Evolutionary conservation across 2,797 vertebrate genomes (phyloP).

Genomic region (Sebastiscus tertius): DNA sequence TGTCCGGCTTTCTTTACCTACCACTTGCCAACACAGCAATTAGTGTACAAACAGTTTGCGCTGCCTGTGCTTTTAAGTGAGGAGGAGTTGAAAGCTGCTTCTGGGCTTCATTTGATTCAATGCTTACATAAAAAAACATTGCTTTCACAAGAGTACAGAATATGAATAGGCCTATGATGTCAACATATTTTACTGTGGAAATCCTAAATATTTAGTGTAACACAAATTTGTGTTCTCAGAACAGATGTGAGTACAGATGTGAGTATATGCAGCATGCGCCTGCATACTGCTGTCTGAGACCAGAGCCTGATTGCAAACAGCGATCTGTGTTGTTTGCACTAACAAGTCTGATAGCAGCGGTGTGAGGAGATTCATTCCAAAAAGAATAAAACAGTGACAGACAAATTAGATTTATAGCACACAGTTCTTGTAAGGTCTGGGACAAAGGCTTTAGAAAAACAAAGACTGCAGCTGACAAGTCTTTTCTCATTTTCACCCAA

Average conservation of each 20-base stretch:
- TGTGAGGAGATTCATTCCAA: not conserved
- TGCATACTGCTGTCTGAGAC: not conserved
- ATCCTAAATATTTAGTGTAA: not conserved
- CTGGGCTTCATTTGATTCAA: not conserved
- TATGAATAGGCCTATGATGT: not conserved
- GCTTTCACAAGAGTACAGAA: not conserved
- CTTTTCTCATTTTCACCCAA: slow-evolving; percentile 34
- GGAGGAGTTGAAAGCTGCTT: not conserved
- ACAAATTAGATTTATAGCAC: slow-evolving; percentile 5
- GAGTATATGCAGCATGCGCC: not conserved
- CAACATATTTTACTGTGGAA: not conserved
- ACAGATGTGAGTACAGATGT: not conserved
- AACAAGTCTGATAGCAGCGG: not conserved
- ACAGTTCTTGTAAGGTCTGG: not conserved
- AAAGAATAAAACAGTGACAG: not conserved
- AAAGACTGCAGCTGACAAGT: slow-evolving; percentile 18
- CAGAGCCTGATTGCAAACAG: not conserved
- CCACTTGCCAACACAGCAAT: not conserved
- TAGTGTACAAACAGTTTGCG: no score
- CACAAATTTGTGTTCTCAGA: not conserved
- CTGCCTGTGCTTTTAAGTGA: not conserved
- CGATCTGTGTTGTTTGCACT: not conserved
- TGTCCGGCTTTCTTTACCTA: not conserved
- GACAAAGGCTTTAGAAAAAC: slow-evolving; percentile 11
- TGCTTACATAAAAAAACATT: not conserved